Percentiles rank a stretch among this genome's conserved stretches.
Evolutionary conservation across 2,797 vertebrate species (phyloP).

Genomic region (Falco concolor): DNA sequence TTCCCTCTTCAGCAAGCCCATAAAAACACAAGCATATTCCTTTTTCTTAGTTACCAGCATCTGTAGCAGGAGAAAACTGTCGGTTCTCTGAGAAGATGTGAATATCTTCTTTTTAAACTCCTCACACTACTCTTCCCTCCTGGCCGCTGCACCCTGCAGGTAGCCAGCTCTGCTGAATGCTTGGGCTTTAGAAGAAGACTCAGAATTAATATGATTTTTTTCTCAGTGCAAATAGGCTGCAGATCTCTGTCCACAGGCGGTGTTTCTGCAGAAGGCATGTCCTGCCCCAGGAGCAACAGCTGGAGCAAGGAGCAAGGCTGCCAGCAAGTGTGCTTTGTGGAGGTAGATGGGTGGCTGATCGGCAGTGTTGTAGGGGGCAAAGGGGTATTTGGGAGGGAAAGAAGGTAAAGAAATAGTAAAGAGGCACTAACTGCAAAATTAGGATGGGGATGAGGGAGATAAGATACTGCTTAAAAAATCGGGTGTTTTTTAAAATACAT

Average conservation of each 20-base stretch:
- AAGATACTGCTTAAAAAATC: conserved; percentile 1
- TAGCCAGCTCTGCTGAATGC: not conserved
- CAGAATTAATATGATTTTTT: not conserved
- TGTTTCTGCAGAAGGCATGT: not conserved
- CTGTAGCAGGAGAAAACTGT: not conserved
- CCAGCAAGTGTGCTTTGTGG: not conserved
- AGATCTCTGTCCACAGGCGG: not conserved
- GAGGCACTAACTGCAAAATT: not conserved
- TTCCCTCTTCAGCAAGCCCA: not conserved
- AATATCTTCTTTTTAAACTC: not conserved
- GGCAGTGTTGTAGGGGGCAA: not conserved
- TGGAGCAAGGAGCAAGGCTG: not conserved
- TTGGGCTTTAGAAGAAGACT: not conserved
- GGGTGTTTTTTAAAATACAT: not conserved
- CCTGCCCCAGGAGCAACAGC: not conserved
- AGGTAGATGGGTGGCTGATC: not conserved
- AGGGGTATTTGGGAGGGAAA: not conserved
- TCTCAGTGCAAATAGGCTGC: not conserved
- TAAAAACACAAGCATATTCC: not conserved
- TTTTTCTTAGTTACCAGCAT: not conserved
- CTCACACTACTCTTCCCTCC: not conserved
- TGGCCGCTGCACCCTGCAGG: not conserved
- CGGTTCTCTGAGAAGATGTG: not conserved
- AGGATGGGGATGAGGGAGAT: not conserved
- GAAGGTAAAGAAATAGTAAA: not conserved